A percentile compares a stretch with the other conserved stretches of the same genome.
Evolutionary conservation across 2,113 vertebrate genomes (phyloP).

Genomic region (Polypterus bichir): DNA sequence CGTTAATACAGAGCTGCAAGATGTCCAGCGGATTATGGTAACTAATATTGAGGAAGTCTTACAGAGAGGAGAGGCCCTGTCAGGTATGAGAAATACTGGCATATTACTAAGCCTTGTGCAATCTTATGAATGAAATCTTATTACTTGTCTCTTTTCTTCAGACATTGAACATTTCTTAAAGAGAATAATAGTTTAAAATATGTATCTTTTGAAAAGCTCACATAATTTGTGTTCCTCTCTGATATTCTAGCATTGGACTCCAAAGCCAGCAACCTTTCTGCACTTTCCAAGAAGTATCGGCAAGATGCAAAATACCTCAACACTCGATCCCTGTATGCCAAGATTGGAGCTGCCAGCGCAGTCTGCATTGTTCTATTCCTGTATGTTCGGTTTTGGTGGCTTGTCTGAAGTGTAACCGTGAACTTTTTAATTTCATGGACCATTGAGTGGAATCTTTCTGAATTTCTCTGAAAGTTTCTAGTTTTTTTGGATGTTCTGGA

Average conservation of each 20-base stretch:
- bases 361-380: conserved; percentile 17
- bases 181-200: background rate
- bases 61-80: conserved; percentile 21
- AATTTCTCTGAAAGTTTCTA: no score
- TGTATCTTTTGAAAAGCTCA: background rate
- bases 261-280: conserved; percentile 22
- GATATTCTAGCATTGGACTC: conserved; percentile 18
- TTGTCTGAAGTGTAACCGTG: conserved; percentile 6
- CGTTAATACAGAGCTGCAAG: conserved; percentile 22
- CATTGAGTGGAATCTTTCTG: no score
- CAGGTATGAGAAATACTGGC: conserved; percentile 9
- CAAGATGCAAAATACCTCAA: conserved; percentile 20
- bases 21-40: conserved; percentile 24
- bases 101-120: background rate
- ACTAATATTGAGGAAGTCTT: conserved; percentile 27
- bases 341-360: conserved; percentile 11
- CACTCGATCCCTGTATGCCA: conserved; percentile 19
- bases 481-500: no score
- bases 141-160: background rate
- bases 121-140: background rate
- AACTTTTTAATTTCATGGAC: no score
- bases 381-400: conserved; percentile 24
- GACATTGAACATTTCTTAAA: background rate
- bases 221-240: background rate
- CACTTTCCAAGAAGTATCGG: conserved; percentile 23